Conservation (phyloP, 2,113 vertebrate genomes). For the Zosterops borbonicus region DNA sequence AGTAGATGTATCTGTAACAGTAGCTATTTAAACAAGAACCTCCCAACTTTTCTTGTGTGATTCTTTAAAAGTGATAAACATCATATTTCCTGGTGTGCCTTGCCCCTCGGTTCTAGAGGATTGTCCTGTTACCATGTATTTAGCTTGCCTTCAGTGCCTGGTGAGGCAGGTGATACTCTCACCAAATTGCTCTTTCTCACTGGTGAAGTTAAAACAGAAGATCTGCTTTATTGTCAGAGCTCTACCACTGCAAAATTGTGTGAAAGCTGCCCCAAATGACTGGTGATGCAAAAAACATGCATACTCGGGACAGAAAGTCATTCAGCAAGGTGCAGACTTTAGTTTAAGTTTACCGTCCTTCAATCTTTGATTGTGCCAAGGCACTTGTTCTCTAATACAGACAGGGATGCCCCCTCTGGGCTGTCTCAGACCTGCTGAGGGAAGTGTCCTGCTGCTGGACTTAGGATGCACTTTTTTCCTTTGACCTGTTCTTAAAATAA, state of each 20-base stretch:
- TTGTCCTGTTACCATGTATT: accelerated
- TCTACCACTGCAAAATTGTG: neutral
- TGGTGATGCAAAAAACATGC: neutral
- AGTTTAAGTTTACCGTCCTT: neutral
- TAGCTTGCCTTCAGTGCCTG: neutral
- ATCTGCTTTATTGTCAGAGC: neutral
- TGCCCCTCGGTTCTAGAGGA: neutral
- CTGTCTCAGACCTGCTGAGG: neutral
- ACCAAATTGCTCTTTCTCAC: neutral
- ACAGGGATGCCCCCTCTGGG: neutral
- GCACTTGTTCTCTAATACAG: accelerated
- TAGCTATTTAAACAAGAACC: neutral
- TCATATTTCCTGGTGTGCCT: neutral
- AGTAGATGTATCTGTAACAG: neutral
- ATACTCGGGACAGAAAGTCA: neutral
- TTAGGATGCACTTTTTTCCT: neutral
- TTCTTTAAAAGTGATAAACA: neutral
- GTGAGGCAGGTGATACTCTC: neutral
- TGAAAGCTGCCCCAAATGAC: neutral
- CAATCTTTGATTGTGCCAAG: neutral
- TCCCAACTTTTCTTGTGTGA: neutral
- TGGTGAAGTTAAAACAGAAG: neutral
- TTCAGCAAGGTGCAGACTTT: neutral
- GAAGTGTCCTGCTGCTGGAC: neutral
- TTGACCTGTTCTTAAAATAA: neutral